Evolutionary conservation across 2,888 invertebrate genomes (phyloP).

Genomic region (Oscheius sp.): DNA sequence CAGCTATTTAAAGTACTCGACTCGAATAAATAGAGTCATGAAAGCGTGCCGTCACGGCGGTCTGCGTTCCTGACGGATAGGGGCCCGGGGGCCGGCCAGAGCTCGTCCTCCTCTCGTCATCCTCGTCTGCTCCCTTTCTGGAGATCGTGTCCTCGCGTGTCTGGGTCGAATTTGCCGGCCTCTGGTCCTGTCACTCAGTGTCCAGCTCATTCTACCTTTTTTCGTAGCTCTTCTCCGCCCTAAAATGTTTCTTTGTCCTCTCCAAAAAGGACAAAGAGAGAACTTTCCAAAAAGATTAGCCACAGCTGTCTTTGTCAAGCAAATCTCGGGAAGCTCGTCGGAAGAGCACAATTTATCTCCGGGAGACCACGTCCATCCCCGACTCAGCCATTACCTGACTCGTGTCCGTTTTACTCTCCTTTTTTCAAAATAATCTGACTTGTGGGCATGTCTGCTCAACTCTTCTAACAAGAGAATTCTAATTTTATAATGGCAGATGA

Average conservation of each 20-base stretch:
- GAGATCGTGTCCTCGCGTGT: constrained; percentile 8
- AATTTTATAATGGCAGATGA: constrained; percentile 24
- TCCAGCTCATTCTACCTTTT: constrained; percentile 13
- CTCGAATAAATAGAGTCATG: too few relatives aligned
- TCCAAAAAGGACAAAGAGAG: too few relatives aligned
- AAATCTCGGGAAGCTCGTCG: too few relatives aligned
- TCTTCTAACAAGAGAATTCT: constrained; percentile 1
- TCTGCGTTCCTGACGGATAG: constrained; percentile 13
- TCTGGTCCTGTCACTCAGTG: constrained; percentile 25
- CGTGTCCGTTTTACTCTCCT: not conserved
- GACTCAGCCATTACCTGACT: not conserved
- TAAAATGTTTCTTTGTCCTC: not conserved
- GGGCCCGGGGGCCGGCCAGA: constrained; percentile 4
- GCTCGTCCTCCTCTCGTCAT: constrained; percentile 10
- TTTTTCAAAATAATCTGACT: not conserved
- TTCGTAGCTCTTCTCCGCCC: not conserved
- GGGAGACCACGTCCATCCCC: not conserved
- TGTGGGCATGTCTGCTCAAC: constrained; percentile 20
- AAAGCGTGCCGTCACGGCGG: constrained; percentile 17
- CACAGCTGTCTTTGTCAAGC: too few relatives aligned
- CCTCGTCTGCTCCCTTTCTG: not conserved
- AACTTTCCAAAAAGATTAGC: too few relatives aligned
- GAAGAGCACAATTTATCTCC: too few relatives aligned
- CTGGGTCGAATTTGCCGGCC: not conserved
- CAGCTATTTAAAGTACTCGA: too few relatives aligned